Evolutionary conservation across 2,888 invertebrate species (phyloP), one percentile per base, ranked within the genome.

Genomic region (Aricia artaxerxes): DNA sequence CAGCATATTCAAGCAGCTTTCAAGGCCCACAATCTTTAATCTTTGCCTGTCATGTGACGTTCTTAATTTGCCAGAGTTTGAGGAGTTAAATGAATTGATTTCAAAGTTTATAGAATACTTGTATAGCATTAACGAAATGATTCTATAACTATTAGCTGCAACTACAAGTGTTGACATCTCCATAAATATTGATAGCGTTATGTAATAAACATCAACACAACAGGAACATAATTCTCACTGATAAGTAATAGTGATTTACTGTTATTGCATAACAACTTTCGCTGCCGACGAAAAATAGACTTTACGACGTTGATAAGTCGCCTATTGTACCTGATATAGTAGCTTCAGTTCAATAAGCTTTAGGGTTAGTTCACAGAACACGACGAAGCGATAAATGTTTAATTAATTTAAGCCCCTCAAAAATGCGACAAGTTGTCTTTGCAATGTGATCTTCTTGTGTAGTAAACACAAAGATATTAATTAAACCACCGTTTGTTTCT

Each of bases 151-250:
- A 69, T 75, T 49, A 49, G 49, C 24, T 49, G 49, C 13, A 76
- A 76, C 76, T 76, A 49, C 76, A 53, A 76, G 76, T 76, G 76
- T 76, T 49, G 53, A 76, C 76, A 76, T 35, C 31, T 57, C 49
- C 53, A 76, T 76, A 76, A 76, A 76, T 57, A 76, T 53, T 16
- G 76, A 53, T 76, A 76, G 24, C 57, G 76, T 53, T 49, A 76
- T 76, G 57, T 76, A 76, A 76, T 76, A 76, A 76, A 76, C 57
- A 76, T 76, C 79, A 24, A 24, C 24, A 24, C 24, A 24, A 24
- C 78, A 78, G 78, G 73, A 61, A 80, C 78, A 80, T 76, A 72
- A 75, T 78, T 79, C 73, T 61, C 79, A 79, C 78, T 79, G 80
- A 81, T 80, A 81, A 80, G 79, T 79, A 11, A 49, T 13, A 11